Conservation (phyloP, 2,888 invertebrate genomes). For the Onchidella celtica region DNA sequence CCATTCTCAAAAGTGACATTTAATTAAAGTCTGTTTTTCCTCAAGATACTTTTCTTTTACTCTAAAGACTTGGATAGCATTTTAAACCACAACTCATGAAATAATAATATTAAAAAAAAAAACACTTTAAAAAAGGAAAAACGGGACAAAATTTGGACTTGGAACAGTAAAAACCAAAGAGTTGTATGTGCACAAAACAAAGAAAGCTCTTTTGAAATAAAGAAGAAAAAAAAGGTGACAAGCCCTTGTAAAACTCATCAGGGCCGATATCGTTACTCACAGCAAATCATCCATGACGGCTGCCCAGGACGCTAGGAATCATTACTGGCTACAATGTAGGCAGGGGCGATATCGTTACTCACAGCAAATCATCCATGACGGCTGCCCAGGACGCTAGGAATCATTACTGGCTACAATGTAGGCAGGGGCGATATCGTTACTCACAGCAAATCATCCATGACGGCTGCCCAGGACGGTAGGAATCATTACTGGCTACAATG, state of each 20-base stretch:
- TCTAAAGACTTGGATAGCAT: too few species aligned
- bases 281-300: constrained; percentile 33
- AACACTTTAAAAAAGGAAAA: too few species aligned
- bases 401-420: constrained; percentile 6
- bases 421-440: constrained; percentile 41
- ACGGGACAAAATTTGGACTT: too few species aligned
- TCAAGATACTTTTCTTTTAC: too few species aligned
- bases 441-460: constrained; percentile 24
- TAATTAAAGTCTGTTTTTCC: too few species aligned
- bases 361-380: constrained; percentile 28
- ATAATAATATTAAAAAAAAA: too few species aligned
- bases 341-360: constrained; percentile 39
- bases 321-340: constrained; percentile 11
- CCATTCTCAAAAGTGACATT: too few species aligned
- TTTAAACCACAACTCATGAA: too few species aligned
- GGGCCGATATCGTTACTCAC: constrained; percentile 35
- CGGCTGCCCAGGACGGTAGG: constrained; percentile 16
- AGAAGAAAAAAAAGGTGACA: constrained; percentile 22
- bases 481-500: constrained; percentile 8
- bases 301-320: background rate
- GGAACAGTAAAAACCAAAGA: too few species aligned
- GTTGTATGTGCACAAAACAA: too few species aligned
- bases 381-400: constrained; percentile 5
- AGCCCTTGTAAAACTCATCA: constrained; percentile 23
- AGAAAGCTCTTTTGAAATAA: too few species aligned